Conservation (phyloP, 2,113 vertebrate species). For the Junco hyemalis region DNA sequence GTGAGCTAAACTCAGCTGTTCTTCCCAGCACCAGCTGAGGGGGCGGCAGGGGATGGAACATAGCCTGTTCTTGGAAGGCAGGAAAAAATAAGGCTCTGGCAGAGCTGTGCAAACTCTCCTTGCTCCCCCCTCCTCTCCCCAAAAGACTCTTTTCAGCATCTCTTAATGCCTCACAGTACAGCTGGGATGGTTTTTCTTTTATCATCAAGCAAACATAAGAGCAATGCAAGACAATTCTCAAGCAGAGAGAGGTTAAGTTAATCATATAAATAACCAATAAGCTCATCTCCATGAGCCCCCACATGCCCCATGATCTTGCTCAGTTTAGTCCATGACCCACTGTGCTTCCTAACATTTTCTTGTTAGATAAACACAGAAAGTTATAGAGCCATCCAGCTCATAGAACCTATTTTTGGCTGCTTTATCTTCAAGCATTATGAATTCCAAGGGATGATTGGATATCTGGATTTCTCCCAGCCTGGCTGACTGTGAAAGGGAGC, state of each 20-base stretch:
- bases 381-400: conserved; percentile 10
- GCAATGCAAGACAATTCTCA: not conserved
- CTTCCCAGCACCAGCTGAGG: conserved; percentile 71
- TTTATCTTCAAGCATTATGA: conserved; percentile 23
- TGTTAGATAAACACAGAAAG: conserved; percentile 39
- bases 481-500: conserved; percentile 8
- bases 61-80: conserved; percentile 71
- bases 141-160: conserved; percentile 21
- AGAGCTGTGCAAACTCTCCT: conserved; percentile 20
- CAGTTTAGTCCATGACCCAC: conserved; percentile 1
- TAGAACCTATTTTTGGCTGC: conserved; percentile 52
- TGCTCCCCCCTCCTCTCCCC: not conserved
- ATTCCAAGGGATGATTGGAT: conserved; percentile 47
- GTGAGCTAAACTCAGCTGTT: conserved; percentile 68
- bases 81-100: conserved; percentile 63
- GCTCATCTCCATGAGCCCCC: not conserved
- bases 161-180: not conserved
- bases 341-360: conserved; percentile 25
- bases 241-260: not conserved
- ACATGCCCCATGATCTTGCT: not conserved
- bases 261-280: conserved; percentile 12
- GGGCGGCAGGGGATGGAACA: conserved; percentile 64
- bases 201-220: conserved; percentile 22
- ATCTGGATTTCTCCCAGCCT: conserved; percentile 38
- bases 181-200: not conserved